Evolutionary conservation across 2,888 invertebrate species (phyloP).

Genomic region (Orthosia gothica): DNA sequence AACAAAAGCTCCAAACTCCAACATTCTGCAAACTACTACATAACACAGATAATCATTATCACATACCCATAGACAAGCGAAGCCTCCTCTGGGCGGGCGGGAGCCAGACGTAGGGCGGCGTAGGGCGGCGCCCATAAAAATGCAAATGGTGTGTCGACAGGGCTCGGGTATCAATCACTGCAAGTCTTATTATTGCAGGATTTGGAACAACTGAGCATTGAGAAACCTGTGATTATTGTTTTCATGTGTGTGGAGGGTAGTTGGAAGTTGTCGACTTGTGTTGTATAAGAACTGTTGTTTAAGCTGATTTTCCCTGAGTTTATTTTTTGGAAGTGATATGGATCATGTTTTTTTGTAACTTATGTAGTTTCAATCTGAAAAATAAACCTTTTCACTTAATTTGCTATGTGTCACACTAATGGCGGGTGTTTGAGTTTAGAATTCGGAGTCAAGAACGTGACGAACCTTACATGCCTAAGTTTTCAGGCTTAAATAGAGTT

Average conservation of each 20-base stretch:
- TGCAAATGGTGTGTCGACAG: conserved; percentile 92
- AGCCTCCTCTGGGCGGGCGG: conserved; percentile 67
- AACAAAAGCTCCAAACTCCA: conserved; percentile 13
- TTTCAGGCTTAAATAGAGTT: no score
- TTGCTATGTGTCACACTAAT: no score
- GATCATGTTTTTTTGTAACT: no score
- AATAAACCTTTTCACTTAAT: no score
- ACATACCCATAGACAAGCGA: conserved; percentile 48
- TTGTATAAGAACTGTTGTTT: background rate
- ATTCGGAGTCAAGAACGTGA: no score
- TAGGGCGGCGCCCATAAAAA: conserved; percentile 86
- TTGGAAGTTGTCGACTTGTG: background rate
- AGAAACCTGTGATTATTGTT: conserved; percentile 82
- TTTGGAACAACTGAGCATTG: conserved; percentile 66
- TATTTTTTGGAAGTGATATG: no score
- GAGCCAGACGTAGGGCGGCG: conserved; percentile 65
- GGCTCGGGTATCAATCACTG: conserved; percentile 89
- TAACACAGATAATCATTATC: conserved; percentile 59
- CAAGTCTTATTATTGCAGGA: conserved; percentile 86
- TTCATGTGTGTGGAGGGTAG: conserved; percentile 45
- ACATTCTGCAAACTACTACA: conserved; percentile 43
- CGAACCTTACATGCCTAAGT: no score
- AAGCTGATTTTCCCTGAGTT: no score
- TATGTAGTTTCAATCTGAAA: no score
- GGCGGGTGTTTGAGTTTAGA: no score